A percentile compares a stretch with the other conserved stretches of the same genome.
phyloP scores from a whole-genome alignment of 92 coral and sea anemone genomes.

The Zoanthus gigantus region DNA sequence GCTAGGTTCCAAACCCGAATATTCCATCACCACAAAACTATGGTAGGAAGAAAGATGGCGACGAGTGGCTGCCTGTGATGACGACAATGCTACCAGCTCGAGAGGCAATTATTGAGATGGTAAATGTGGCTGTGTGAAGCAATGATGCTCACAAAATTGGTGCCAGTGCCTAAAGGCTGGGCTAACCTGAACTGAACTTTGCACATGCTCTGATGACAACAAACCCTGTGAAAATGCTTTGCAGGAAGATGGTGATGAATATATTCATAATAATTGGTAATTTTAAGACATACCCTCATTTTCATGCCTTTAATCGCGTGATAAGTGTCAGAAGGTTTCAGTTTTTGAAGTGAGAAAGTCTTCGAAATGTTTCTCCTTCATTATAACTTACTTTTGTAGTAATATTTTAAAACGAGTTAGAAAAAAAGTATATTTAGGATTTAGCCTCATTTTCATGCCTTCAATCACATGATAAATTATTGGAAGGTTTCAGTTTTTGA shows the following conservation, averaged over 20 bases:
- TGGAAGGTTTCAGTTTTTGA: neutral
- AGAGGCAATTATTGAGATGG: neutral
- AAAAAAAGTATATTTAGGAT: neutral
- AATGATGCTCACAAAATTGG: neutral
- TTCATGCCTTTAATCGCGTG: neutral
- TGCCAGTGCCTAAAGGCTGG: conserved; percentile 39
- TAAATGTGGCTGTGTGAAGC: conserved; percentile 1
- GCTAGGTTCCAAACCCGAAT: neutral
- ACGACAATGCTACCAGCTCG: conserved; percentile 18
- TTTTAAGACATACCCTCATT: neutral
- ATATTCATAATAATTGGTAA: neutral
- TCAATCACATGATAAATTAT: neutral
- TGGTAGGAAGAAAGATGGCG: conserved; percentile 3
- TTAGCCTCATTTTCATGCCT: neutral
- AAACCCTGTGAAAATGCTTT: neutral
- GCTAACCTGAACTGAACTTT: conserved; percentile 18
- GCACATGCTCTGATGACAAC: neutral
- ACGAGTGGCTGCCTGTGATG: conserved; percentile 13
- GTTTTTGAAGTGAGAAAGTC: neutral
- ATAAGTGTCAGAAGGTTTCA: neutral
- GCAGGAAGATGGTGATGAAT: neutral
- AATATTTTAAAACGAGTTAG: too few relatives aligned
- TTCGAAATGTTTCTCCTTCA: too few relatives aligned
- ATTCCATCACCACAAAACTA: conserved; percentile 19
- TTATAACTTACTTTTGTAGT: neutral